A percentile compares a stretch with the other conserved stretches of the same genome.
Conservation (phyloP, 2,888 invertebrate genomes). For the Drosophila histrio region DNA sequence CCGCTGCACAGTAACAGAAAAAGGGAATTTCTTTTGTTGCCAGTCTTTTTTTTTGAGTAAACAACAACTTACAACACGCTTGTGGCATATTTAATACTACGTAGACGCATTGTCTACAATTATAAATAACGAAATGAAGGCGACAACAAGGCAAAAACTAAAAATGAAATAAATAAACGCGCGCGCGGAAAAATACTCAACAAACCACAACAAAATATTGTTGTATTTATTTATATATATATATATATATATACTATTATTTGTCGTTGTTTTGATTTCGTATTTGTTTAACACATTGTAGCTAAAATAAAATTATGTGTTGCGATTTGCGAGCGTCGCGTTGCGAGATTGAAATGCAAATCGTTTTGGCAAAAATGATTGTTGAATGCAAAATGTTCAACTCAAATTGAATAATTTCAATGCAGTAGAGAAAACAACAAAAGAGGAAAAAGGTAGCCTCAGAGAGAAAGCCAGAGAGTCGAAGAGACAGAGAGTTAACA, state of each 20-base stretch:
- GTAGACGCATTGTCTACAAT: conserved; percentile 50
- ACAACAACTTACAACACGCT: conserved; percentile 56
- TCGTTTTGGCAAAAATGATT: conserved; percentile 6
- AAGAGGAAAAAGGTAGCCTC: conserved; percentile 4
- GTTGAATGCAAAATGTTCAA: conserved; percentile 41
- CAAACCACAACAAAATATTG: neutral
- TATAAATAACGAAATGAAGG: conserved; percentile 28
- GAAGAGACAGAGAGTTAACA: neutral
- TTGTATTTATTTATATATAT: conserved; percentile 9
- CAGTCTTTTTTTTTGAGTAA: neutral
- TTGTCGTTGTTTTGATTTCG: neutral
- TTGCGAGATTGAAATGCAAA: conserved; percentile 32
- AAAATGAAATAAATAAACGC: conserved; percentile 42
- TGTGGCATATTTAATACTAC: conserved; percentile 34
- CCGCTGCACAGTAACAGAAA: conserved; percentile 60
- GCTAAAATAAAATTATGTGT: neutral
- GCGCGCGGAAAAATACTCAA: conserved; percentile 10
- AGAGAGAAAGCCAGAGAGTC: neutral
- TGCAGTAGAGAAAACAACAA: conserved; percentile 27
- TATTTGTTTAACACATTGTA: neutral
- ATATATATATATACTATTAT: too few relatives aligned
- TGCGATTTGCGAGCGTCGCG: conserved; percentile 15
- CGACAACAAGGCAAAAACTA: conserved; percentile 3
- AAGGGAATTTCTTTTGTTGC: conserved; percentile 13
- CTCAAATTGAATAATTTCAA: conserved; percentile 34